phyloP scores from a whole-genome alignment of 2,888 invertebrate species.

The Yponomeuta cagnagella region DNA sequence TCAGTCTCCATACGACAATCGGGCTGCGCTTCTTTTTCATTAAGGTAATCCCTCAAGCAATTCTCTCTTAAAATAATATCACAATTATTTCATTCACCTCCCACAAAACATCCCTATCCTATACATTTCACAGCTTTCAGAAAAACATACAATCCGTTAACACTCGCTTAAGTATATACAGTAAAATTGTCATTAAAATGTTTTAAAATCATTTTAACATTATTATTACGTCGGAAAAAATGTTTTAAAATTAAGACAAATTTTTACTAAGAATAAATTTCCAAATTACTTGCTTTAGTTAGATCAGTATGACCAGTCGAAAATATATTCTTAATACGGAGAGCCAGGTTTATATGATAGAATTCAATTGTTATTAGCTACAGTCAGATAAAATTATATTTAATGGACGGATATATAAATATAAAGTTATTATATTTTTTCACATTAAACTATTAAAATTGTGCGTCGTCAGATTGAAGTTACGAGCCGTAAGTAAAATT shows the following conservation, averaged over 20 bases:
- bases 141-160: background rate
- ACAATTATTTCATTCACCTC: slow-evolving; percentile 56
- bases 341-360: slow-evolving; percentile 10
- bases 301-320: background rate
- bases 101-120: slow-evolving; percentile 32
- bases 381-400: slow-evolving; percentile 29
- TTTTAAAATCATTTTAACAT: background rate
- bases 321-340: background rate
- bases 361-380: slow-evolving; percentile 2
- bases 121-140: background rate
- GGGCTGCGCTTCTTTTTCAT: slow-evolving; percentile 41
- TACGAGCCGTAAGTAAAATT: slow-evolving; percentile 14
- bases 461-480: slow-evolving; percentile 46
- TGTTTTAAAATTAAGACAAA: background rate
- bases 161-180: background rate
- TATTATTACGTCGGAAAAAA: background rate
- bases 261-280: no score
- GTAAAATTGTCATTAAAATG: background rate
- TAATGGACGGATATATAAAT: slow-evolving; percentile 65
- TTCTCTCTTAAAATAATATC: slow-evolving; percentile 63
- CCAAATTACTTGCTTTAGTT: no score
- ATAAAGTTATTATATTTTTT: background rate
- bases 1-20: slow-evolving; percentile 67
- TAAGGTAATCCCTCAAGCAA: background rate
- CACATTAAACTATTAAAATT: slow-evolving; percentile 49